Conservation (phyloP, 2,797 vertebrate genomes). For the Thripadectes ignobilis region DNA sequence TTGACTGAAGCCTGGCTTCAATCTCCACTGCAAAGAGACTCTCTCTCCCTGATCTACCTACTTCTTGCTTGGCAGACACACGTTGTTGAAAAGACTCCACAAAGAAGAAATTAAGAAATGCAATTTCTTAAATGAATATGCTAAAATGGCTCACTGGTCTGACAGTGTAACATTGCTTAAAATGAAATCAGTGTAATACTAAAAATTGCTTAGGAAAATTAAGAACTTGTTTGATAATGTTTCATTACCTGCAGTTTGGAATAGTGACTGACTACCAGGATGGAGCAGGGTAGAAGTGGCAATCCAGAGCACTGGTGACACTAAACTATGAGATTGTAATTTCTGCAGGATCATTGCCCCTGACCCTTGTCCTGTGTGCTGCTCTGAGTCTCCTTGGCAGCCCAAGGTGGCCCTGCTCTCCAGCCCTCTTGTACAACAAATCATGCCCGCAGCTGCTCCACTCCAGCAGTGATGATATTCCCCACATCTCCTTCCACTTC, state of each 20-base stretch:
- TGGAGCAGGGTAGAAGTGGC: not conserved
- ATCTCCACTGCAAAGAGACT: not conserved
- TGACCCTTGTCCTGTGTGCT: not conserved
- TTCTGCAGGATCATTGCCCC: not conserved
- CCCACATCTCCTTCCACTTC: not conserved
- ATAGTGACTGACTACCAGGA: not conserved
- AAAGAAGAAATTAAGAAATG: not conserved
- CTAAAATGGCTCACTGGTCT: not conserved
- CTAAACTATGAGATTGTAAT: not conserved
- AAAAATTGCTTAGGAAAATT: not conserved
- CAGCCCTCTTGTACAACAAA: not conserved
- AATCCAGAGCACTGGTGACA: not conserved
- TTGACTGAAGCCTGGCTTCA: not conserved
- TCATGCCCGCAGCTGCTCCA: rapidly evolving
- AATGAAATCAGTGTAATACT: not conserved
- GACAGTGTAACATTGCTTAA: not conserved
- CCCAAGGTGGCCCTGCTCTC: not conserved
- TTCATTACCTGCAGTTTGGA: not conserved
- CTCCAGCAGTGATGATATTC: not conserved
- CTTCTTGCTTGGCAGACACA: not conserved
- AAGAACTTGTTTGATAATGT: not conserved
- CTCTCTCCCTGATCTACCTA: not conserved
- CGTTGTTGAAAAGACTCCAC: not conserved
- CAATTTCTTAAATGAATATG: not conserved
- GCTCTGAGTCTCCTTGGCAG: not conserved